Percentiles rank a stretch among this genome's conserved stretches.
phyloP scores from a whole-genome alignment of 1,140 invertebrate genomes.

The Littorina saxatilis region DNA sequence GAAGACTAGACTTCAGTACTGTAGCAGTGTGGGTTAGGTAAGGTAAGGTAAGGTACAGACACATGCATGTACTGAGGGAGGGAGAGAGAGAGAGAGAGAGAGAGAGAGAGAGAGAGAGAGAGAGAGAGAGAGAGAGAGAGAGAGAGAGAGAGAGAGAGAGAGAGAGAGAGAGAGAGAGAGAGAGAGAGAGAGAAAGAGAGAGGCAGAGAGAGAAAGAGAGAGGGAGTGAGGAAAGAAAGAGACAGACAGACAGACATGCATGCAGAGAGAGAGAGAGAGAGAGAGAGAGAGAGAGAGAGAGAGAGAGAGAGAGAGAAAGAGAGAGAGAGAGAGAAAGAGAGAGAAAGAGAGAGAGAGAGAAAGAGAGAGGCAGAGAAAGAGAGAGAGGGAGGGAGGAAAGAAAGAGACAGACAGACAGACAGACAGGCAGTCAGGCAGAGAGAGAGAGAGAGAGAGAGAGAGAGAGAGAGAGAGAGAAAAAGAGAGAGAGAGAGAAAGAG shows the following conservation, averaged over 20 bases:
- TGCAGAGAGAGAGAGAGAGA: neutral
- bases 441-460: neutral
- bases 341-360: too few relatives aligned
- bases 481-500: slow-evolving; percentile 4
- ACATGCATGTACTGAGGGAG: neutral
- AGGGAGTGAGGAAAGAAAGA: neutral
- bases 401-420: slow-evolving; percentile 27
- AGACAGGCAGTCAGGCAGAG: too few relatives aligned
- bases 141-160: neutral
- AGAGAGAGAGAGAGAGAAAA: neutral
- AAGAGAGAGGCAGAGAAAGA: too few relatives aligned
- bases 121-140: slow-evolving; percentile 17
- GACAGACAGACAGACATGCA: neutral
- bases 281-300: slow-evolving; percentile 6
- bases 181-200: neutral
- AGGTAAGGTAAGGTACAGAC: too few relatives aligned
- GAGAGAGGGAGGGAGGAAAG: too few relatives aligned
- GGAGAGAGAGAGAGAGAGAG: slow-evolving; percentile 7
- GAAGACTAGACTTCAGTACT: too few relatives aligned
- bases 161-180: neutral
- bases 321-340: too few relatives aligned
- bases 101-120: slow-evolving; percentile 14
- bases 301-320: neutral
- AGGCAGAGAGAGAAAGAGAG: neutral
- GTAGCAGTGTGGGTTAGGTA: too few relatives aligned